Percentiles rank a stretch among this genome's conserved stretches.
Conservation (phyloP, 2,113 vertebrate species). For the Scalopus aquaticus region DNA sequence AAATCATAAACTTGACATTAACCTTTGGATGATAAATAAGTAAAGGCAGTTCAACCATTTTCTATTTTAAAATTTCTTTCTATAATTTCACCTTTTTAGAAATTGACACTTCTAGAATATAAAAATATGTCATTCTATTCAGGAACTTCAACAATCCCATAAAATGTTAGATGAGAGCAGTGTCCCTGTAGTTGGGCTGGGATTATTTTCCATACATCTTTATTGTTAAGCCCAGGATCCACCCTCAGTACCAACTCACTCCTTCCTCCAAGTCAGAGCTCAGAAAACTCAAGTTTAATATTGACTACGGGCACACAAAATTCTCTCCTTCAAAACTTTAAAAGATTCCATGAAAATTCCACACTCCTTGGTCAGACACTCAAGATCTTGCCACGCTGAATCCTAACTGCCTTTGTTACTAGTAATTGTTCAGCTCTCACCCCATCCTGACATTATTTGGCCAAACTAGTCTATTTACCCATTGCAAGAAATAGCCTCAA, state of each 20-base stretch:
- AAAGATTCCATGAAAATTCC: neutral
- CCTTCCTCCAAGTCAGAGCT: neutral
- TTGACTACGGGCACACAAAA: neutral
- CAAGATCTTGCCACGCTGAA: neutral
- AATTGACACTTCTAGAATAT: conserved; percentile 8
- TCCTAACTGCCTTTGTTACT: neutral
- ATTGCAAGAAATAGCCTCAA: neutral
- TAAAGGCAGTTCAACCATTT: conserved; percentile 41
- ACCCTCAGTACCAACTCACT: neutral
- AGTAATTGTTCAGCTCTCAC: neutral
- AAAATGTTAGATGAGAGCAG: neutral
- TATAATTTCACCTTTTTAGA: conserved; percentile 32
- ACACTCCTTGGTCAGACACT: neutral
- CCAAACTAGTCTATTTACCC: neutral
- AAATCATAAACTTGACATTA: conserved; percentile 20
- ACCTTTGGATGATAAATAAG: conserved; percentile 18
- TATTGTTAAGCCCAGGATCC: neutral
- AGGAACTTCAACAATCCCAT: neutral
- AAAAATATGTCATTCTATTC: neutral
- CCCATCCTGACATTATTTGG: neutral
- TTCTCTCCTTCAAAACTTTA: neutral
- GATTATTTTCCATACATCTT: neutral
- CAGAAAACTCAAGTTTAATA: neutral
- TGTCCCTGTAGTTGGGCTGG: neutral
- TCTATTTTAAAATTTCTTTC: conserved; percentile 24